Evolutionary conservation across 2,113 vertebrate genomes (phyloP).

Genomic region (Trochalopteron elliotii): DNA sequence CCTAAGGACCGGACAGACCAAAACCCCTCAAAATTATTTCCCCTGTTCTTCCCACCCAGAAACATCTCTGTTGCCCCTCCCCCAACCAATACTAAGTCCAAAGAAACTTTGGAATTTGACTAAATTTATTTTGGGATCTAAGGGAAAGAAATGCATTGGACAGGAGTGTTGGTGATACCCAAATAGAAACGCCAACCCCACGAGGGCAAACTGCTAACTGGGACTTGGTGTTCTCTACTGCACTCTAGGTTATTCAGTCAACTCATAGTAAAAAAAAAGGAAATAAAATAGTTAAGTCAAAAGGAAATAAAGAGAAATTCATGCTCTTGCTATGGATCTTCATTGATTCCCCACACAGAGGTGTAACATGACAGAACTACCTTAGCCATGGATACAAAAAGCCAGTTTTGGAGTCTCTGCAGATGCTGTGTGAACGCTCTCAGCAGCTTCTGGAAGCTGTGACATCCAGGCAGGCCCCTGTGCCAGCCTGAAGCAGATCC

Average conservation of each 20-base stretch:
- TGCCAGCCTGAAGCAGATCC: not conserved
- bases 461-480: not conserved
- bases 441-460: not conserved
- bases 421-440: not conserved
- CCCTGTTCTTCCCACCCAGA: not conserved
- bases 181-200: not conserved
- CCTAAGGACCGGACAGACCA: not conserved
- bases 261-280: not conserved
- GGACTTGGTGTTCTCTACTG: not conserved
- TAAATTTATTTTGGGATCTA: slow-evolving; percentile 25
- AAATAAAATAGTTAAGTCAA: not conserved
- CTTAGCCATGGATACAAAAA: not conserved
- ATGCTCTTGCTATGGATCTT: not conserved
- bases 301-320: not conserved
- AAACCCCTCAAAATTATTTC: not conserved
- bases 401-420: not conserved
- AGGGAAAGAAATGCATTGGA: not conserved
- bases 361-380: not conserved
- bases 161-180: not conserved
- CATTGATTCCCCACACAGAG: not conserved
- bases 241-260: not conserved
- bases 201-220: not conserved
- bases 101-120: not conserved
- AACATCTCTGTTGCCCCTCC: not conserved
- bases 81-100: not conserved